A percentile compares a stretch with the other conserved stretches of the same genome.
These are phyloP conservation scores for Lasioglossum albipes DNA, from an alignment of 1,140 invertebrate genomes.

Conservation along the genomic window DNA sequence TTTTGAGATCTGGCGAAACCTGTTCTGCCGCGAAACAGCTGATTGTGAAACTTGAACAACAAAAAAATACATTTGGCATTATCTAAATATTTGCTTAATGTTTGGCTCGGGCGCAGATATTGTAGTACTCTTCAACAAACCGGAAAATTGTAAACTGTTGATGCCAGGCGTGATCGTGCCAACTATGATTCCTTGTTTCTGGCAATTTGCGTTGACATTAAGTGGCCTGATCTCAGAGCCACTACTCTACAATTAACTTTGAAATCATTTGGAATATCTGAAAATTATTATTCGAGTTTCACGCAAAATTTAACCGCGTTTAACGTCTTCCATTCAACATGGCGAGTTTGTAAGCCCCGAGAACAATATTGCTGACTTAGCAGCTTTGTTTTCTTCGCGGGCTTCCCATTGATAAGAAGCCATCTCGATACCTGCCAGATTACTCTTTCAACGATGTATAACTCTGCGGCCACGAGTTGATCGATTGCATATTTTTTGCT, in stretches of 20 bases:
- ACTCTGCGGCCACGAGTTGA: background rate
- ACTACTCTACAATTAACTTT: too few species aligned
- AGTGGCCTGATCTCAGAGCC: too few species aligned
- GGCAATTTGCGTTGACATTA: background rate
- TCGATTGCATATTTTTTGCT: background rate
- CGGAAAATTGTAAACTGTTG: background rate
- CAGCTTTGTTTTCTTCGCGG: background rate
- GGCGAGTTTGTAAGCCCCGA: background rate
- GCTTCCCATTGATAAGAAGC: constrained; percentile 25
- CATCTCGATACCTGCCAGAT: constrained; percentile 1
- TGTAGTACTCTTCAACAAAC: background rate
- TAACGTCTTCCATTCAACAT: too few species aligned
- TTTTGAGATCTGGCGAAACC: constrained; percentile 10
- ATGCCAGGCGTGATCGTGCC: constrained; percentile 15
- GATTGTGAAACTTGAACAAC: constrained; percentile 3
- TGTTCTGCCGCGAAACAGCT: background rate
- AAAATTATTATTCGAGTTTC: background rate
- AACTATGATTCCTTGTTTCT: constrained; percentile 15
- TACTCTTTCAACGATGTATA: background rate
- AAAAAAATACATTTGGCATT: constrained; percentile 10
- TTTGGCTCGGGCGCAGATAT: constrained; percentile 19
- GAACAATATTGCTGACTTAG: background rate
- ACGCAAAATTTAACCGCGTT: too few species aligned
- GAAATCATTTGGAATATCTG: background rate
- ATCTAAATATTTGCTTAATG: constrained; percentile 7